Base-by-base conservation (phyloP, 2,888 invertebrate species). In the Fabriciana adippe region DNA sequence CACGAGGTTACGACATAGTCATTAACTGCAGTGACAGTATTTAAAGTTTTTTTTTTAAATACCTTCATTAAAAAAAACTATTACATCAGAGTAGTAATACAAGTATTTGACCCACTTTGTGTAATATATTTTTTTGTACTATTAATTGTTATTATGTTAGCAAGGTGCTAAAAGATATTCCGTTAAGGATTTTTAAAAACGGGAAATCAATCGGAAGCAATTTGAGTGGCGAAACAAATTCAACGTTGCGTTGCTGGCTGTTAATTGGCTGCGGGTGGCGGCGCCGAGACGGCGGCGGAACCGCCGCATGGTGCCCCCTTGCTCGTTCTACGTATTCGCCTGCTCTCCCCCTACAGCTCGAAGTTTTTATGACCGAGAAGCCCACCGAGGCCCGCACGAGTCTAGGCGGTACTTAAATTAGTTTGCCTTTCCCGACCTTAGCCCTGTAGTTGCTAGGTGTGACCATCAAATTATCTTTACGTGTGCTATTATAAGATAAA, bases 251-350 rank as follows among this genome's bases (percentile, higher is more conserved):
- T 87, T 90, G 89, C 89, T 83, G 86, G 83, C 88, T 86, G 91
- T 90, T 92, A 92, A 92, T 92, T 92, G 92, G 90, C 90, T 92
- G 91, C 92, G 91, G 92, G 92, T 87, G 91, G 90, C 84, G 91
- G 92, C 92, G 92, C 92, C 92, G 91, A 92, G 92, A 92, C 91
- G 90, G 89, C 90, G 90, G 90, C 84, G 87, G 90, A 87, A 90
- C 92, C 92, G 87, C 92, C 89, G 92, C 92, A 92, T 90, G 90
- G 89, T 83, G 79, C 87, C 89, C 85, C 85, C 88, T 77, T 78
- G 78, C 87, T 82, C 86, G 80, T 80, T 78, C 87, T 83, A 81
- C 80, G 77, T 78, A 75, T 74, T 82, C 87, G 77, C 88, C 90
- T 84, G 80, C 79, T 83, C 84, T 78, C 86, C 85, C 84, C 79